phyloP scores from a whole-genome alignment of 2,113 vertebrate species.

The Daubentonia madagascariensis region DNA sequence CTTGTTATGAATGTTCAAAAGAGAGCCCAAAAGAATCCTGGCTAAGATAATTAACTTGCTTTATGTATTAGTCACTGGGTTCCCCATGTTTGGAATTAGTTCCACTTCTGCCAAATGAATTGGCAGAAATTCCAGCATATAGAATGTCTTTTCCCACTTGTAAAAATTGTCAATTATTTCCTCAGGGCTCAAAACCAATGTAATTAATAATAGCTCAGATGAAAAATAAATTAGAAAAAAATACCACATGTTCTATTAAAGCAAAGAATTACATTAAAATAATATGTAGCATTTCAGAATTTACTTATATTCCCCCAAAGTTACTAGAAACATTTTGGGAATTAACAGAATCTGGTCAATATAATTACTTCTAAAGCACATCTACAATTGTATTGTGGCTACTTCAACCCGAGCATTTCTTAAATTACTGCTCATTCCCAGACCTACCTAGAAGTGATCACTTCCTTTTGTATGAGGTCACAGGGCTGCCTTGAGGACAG shows the following conservation, averaged over 20 bases:
- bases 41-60: conserved; percentile 24
- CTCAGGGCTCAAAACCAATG: conserved; percentile 26
- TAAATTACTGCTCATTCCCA: not conserved
- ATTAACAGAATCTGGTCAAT: not conserved
- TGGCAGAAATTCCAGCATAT: conserved; percentile 58
- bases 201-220: conserved; percentile 56
- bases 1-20: not conserved
- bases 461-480: not conserved
- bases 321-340: not conserved
- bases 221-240: conserved; percentile 58
- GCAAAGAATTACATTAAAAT: conserved; percentile 33
- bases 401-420: not conserved
- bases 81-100: conserved; percentile 33
- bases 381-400: not conserved
- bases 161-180: conserved; percentile 62
- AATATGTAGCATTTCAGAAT: conserved; percentile 46
- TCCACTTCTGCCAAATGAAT: conserved; percentile 54
- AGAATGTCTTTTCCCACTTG: conserved; percentile 62
- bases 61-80: conserved; percentile 10
- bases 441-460: not conserved
- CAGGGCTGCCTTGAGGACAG: not conserved
- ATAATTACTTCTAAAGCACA: not conserved
- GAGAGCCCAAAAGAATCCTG: not conserved
- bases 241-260: not conserved
- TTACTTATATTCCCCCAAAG: not conserved